Evolutionary conservation across 2,888 invertebrate species (phyloP).

Genomic region (Tetranychus piercei): DNA sequence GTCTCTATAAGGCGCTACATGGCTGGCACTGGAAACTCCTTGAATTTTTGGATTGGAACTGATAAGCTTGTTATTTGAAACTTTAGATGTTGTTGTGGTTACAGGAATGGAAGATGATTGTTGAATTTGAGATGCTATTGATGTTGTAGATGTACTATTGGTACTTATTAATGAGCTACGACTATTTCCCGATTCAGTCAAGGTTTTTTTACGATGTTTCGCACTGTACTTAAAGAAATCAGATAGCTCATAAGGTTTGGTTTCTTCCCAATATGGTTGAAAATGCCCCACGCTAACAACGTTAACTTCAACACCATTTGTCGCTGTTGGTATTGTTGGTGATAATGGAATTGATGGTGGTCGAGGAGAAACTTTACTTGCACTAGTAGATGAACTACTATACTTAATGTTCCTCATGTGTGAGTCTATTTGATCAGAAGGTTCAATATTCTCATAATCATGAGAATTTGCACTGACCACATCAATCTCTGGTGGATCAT

Average conservation of each 20-base stretch:
- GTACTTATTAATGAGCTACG: neutral
- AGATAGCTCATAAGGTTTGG: conserved; percentile 92
- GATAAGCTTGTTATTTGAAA: neutral
- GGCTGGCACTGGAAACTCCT: neutral
- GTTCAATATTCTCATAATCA: neutral
- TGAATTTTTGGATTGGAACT: neutral
- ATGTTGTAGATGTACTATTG: neutral
- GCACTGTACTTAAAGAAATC: conserved; percentile 96
- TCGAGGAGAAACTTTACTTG: neutral
- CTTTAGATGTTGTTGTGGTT: neutral
- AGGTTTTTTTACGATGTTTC: conserved; percentile 47
- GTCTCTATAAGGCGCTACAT: neutral
- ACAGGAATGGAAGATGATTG: neutral
- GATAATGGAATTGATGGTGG: conserved; percentile 18
- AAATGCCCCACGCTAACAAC: conserved; percentile 70
- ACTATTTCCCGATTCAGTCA: neutral
- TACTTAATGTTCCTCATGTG: neutral
- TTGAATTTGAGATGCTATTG: neutral
- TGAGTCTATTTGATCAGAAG: too few species aligned
- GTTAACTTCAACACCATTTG: conserved; percentile 25
- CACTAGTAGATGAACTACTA: neutral
- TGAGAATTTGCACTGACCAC: neutral
- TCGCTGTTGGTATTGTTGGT: conserved; percentile 14
- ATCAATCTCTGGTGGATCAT: neutral
- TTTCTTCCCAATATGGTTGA: conserved; percentile 68